Base-by-base conservation (phyloP, 2,797 vertebrate genomes). In the Otolemur crassicaudatus region DNA sequence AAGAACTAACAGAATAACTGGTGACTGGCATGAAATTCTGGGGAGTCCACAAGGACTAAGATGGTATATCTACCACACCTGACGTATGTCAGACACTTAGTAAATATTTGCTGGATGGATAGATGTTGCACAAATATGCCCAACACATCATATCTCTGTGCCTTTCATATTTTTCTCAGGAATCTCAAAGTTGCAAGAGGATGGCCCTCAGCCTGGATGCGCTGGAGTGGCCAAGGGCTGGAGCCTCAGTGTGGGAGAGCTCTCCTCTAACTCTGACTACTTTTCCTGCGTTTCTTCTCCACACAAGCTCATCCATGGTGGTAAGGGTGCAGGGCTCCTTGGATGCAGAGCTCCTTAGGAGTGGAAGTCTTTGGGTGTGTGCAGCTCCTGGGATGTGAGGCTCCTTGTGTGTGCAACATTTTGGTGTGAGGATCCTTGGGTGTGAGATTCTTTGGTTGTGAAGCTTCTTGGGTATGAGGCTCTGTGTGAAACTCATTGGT, bases 251-350 rank as follows among this genome's bases (percentile, higher is more conserved):
- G 25, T 65, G 77, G 94, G 86, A n/a, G 91, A 94, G 49, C 37
- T 82, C 37, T 95, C 96, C 43, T 96, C 93, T 91, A 61, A 91
- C 73, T 98, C 97, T 0, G 95, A 97, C 63, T 96, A 95, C 77
- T 97, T 96, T 72, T 96, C 97, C 79, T 97, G 93, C 65, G 90
- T 95, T 90, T 97, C 97, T 94, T 96, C 93, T 93, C 87, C 93
- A 43, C 0, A 8, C 61, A 93, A 96, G 84, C 84, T 97, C 87
- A 77, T 84, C 89, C 73, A 56, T 22, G n/a, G 25, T 49, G 91
- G 95, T 95, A 94, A 96, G 89, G 61, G 29, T 25, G 14, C 23
- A 22, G 43, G 61, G 43, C 7, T 49, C 10, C 23, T 20, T 20
- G 22, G 31, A n/a, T 34, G 4, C 17, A 10, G 37, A 69, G 11